phyloP scores from a whole-genome alignment of 1,140 invertebrate species.

The Drosophila trapezifrons region DNA sequence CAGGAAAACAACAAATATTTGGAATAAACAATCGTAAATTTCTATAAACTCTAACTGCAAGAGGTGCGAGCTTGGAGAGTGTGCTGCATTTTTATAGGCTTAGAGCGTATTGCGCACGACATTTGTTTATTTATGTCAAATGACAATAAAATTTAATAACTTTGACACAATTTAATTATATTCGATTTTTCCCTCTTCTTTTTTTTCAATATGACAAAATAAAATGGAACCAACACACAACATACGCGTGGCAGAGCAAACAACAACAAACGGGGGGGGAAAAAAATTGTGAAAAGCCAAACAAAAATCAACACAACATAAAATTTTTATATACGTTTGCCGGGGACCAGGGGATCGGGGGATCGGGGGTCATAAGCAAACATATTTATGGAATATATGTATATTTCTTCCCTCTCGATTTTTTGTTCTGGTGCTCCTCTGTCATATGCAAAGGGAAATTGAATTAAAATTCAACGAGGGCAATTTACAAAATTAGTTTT shows the following conservation, averaged over 20 bases:
- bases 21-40: conserved; percentile 66
- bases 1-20: conserved; percentile 16
- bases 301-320: conserved; percentile 43
- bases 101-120: conserved; percentile 56
- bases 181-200: conserved; percentile 38
- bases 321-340: conserved; percentile 19
- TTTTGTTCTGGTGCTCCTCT: not conserved
- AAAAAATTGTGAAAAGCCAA: conserved; percentile 22
- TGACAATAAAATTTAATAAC: conserved; percentile 74
- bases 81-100: conserved; percentile 15
- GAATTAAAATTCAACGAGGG: conserved; percentile 51
- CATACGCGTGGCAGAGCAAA: conserved; percentile 9
- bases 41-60: conserved; percentile 47
- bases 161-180: conserved; percentile 75
- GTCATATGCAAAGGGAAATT: conserved; percentile 38
- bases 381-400: conserved; percentile 32
- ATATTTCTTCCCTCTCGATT: not conserved
- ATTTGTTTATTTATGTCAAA: conserved; percentile 65
- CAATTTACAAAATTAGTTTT: conserved; percentile 49
- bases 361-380: conserved; percentile 35
- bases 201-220: conserved; percentile 40
- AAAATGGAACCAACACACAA: not conserved
- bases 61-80: conserved; percentile 11
- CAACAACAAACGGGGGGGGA: not conserved
- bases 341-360: not conserved